Evolutionary conservation across 1,140 invertebrate species (phyloP), one percentile per base, ranked within the genome.

Genomic region (Euglossa dilemma): DNA sequence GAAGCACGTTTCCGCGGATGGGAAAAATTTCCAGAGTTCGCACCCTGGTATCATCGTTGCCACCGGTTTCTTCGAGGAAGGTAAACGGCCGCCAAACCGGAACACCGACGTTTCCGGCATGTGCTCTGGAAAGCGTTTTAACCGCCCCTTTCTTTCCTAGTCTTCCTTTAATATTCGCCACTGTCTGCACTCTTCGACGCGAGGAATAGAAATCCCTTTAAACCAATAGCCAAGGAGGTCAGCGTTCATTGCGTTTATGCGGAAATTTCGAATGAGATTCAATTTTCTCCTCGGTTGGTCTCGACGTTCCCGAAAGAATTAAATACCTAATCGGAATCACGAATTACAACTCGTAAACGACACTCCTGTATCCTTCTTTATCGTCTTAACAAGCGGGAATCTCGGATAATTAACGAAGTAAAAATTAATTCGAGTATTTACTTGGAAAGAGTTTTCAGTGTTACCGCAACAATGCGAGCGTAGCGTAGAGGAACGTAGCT

Each of bases 41-140:
- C 56, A 52, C 28, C 23, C 74, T 73, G 70, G 64, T 75, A 71
- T 64, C 85, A 83, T 72, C 80, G 86, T 86, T 69, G 69, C n/a
- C 75, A 50, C 70, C 76, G 80, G 83, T 87, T 87, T 83, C 86
- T 80, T 59, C 69, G 69, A 75, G 54, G 52, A 75, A 87, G 76
- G 78, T 87, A 83, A 87, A 87, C 80, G 85, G 45, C 57, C 69
- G 84, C 52, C 75, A 81, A 81, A 28, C 77, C 77, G 61, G 85
- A 85, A 72, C 36, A 54, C 71, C 61, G 59, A 57, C 61, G 47
- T 75, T 81, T 45, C 47, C 69, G 20, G 28, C 61, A 66, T 61
- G 59, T 63, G 50, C 59, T 20, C 71, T 57, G 50, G 70, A 66
- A 74, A 81, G 25, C 71, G 79, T 50, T 81, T 74, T 81, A 64